Evolutionary conservation across 2,888 invertebrate genomes (phyloP).

Genomic region (Ophion slaviceki): DNA sequence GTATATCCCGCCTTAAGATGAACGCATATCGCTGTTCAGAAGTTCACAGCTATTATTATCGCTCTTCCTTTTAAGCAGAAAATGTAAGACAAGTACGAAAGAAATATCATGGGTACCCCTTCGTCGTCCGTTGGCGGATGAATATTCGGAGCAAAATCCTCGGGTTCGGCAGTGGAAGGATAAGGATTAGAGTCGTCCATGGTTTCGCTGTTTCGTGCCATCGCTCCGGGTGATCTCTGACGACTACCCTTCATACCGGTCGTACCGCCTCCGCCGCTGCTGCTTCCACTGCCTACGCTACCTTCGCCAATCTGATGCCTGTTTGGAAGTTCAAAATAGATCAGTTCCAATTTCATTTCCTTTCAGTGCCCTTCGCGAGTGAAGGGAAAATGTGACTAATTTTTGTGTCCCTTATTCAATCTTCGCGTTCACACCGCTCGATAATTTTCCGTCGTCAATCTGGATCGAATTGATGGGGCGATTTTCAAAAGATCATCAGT

Average conservation of each 20-base stretch:
- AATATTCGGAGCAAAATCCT: conserved; percentile 79
- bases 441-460: background rate
- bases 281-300: conserved; percentile 80
- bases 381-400: background rate
- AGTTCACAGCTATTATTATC: background rate
- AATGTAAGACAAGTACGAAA: background rate
- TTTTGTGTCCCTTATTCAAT: background rate
- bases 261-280: conserved; percentile 74
- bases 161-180: conserved; percentile 77
- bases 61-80: background rate
- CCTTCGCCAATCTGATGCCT: conserved; percentile 79
- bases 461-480: background rate
- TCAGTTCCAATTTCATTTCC: background rate
- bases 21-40: no score
- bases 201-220: conserved; percentile 76
- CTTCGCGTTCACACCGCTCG: background rate
- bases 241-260: conserved; percentile 77
- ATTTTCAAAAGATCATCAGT: no score
- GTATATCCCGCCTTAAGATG: no score
- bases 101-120: conserved; percentile 72
- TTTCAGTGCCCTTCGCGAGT: background rate
- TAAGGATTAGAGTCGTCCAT: conserved; percentile 78
- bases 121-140: conserved; percentile 81
- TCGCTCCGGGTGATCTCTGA: conserved; percentile 81
- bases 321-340: conserved; percentile 28